Base-by-base conservation (phyloP, 2,888 invertebrate species). In the Scaptomyza caliginosa region DNA sequence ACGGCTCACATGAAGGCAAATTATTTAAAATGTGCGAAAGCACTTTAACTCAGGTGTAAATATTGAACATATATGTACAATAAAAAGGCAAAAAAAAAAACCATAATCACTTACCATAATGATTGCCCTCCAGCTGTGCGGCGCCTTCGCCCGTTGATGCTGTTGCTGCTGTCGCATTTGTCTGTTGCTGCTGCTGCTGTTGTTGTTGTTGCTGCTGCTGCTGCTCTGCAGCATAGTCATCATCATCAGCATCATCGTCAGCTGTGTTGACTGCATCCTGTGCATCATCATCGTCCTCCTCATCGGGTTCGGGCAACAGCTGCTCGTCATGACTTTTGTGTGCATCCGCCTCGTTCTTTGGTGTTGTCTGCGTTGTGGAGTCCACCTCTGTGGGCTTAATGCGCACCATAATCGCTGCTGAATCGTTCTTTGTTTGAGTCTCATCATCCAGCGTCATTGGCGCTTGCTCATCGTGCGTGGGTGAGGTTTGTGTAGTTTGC, bases 61-160 rank as follows among this genome's bases (percentile, higher is more conserved):
- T n/a, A n/a, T n/a, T n/a, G n/a, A n/a, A n/a, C n/a, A n/a, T n/a
- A n/a, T 24, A 26, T 26, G 11, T 28, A 11, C 8, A 28, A 28
- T 28, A 3, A 2, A 28, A 28, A 21, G 3, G 4, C 21, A 21
- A 21, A 26, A 26, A 2, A 26, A 3, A 40, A 13, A 6, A 1
- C 10, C 40, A 8, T 23, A 13, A 23, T 7, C 30, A 60, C 93
- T 93, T 92, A 96, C 96, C 96, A 88, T 96, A 96, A 92, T 96
- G 95, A 92, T 95, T 95, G 43, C 95, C 95, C 91, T 96, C 96
- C 80, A 96, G 96, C 93, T 96, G 96, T 7, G 96, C 96, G 8
- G 95, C 96, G 75, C 95, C 95, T 95, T 42, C 96, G 94, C 92
- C 54, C 0, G 46, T 13, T 8, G 34, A 16, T 46, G 46, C 19